Evolutionary conservation across 2,113 vertebrate species (phyloP), one percentile per base, ranked within the genome.

Genomic region (Oenanthe melanoleuca): DNA sequence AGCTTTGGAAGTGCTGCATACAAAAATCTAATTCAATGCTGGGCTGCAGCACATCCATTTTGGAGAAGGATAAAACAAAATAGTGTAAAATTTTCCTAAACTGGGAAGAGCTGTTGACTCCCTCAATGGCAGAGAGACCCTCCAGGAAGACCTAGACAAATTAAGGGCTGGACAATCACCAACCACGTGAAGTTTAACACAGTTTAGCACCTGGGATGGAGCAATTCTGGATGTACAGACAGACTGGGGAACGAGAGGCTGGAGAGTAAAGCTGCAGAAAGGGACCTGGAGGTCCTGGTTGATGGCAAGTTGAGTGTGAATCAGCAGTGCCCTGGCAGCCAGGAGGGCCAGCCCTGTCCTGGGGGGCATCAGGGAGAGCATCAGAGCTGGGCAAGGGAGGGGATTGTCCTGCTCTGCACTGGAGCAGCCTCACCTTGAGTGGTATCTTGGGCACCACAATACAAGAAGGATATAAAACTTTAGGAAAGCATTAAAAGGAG

Each of bases 381-480:
- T 10, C 31, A 18, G 9, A 53, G 47, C 12, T 0, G 0, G n/a
- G 13, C 8, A 40, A 34, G 29, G 38, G n/a, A 75, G 25, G 14
- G 17, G 29, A 82, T 2, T 69, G 47, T 42, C 40, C 47, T 1
- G 0, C 28, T 47, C 38, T 67, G 12, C 47, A 22, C 38, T 75
- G 40, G 3, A 4, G n/a, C 0, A 0, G 47, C 21, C 21, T 49
- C 63, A 55, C 21, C 55, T 55, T 0, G 0, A 67, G 14, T 55
- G 1, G 20, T 31, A 21, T 29, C 74, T 47, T 6, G 21, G 70
- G 53, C 29, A 60, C 29, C 9, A 23, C 40, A 82, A 42, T 5
- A 75, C 14, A 75, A 75, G 17, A 57, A 26, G 6, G 55, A 49
- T 42, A 61, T 16, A 55, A 67, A 67, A n/a, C 34, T 63, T 31